Conservation (phyloP, 2,113 vertebrate genomes). For the Erinaceus europaeus region DNA sequence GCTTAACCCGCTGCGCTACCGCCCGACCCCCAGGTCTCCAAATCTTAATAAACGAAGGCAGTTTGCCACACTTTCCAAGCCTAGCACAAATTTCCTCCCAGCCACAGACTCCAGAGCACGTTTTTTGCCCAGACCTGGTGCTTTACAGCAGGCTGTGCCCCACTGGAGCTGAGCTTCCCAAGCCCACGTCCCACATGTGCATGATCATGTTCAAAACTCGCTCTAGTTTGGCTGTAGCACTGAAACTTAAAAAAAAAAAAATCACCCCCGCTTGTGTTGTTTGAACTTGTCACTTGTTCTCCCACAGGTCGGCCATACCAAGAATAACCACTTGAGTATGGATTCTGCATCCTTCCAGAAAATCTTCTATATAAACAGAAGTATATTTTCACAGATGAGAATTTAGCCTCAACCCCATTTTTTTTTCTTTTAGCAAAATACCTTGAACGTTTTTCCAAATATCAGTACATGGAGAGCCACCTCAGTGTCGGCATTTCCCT, state of each 20-base stretch:
- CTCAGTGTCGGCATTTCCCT: neutral
- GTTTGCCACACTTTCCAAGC: fast-evolving
- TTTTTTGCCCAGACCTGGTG: neutral
- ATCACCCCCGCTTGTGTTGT: fast-evolving
- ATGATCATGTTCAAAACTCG: neutral
- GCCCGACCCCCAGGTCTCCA: too few relatives aligned
- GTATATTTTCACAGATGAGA: neutral
- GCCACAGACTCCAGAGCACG: too few relatives aligned
- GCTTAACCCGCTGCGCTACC: too few relatives aligned
- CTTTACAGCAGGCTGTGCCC: neutral
- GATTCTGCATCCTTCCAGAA: neutral
- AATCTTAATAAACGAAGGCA: neutral
- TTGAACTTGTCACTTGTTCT: too few relatives aligned
- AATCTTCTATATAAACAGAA: neutral
- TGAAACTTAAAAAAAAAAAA: neutral
- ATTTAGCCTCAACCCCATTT: too few relatives aligned
- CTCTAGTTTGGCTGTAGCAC: neutral
- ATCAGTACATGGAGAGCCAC: fast-evolving
- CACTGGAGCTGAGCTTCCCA: neutral
- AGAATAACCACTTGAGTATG: neutral
- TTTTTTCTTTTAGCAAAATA: neutral
- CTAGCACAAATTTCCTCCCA: too few relatives aligned
- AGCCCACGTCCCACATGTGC: neutral
- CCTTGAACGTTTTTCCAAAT: neutral
- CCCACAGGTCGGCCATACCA: too few relatives aligned